Conservation (phyloP, 2,888 invertebrate genomes). For the Quadroppia sp. region DNA sequence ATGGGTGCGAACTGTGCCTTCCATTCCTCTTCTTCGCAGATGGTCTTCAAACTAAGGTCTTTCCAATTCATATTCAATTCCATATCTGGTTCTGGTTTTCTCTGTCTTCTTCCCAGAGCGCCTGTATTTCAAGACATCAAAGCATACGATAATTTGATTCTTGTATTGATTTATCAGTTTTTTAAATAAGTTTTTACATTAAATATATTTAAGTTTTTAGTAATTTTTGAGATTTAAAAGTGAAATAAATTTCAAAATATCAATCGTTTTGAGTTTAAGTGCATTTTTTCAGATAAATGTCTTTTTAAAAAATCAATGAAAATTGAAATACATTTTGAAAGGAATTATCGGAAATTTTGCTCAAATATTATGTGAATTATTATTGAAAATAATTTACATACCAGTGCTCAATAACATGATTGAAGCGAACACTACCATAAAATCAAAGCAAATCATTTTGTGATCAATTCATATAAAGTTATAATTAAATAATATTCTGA, state of each 20-base stretch:
- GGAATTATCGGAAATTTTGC: no score
- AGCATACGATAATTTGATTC: background rate
- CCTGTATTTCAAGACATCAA: background rate
- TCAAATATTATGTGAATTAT: no score
- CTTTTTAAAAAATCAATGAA: no score
- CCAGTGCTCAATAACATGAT: background rate
- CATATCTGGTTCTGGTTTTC: background rate
- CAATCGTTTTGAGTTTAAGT: no score
- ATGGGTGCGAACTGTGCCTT: conserved; percentile 33
- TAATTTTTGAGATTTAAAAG: background rate
- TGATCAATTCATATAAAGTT: no score
- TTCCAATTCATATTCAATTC: conserved; percentile 32
- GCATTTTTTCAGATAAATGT: no score
- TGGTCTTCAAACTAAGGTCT: conserved; percentile 30
- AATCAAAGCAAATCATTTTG: background rate
- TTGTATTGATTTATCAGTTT: no score
- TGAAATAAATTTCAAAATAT: background rate
- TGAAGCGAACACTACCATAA: background rate
- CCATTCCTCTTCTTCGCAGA: conserved; percentile 40
- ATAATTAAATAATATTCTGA: no score
- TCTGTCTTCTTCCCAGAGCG: background rate
- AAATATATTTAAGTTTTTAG: background rate
- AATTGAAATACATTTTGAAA: no score
- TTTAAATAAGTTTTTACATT: no score
- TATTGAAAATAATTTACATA: no score